Conservation (phyloP, 1,140 invertebrate genomes). For the Drosophila persimilis region DNA sequence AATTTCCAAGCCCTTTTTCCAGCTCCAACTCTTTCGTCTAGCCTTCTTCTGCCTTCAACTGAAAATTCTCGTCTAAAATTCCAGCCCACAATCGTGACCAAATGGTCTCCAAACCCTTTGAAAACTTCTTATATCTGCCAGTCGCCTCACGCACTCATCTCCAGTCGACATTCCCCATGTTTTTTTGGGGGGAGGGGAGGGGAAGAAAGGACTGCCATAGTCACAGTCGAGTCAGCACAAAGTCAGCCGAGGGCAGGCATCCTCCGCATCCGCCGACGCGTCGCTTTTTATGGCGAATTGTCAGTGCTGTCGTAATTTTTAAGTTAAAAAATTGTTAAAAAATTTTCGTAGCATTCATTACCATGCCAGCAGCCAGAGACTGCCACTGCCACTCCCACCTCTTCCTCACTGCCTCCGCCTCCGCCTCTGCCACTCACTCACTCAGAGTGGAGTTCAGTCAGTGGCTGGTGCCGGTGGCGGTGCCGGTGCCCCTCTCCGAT, state of each 20-base stretch:
- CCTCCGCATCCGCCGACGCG: slow-evolving; percentile 17
- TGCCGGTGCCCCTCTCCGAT: slow-evolving; percentile 32
- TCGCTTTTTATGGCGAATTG: slow-evolving; percentile 73
- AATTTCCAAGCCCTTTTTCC: background rate
- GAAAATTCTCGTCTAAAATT: no score
- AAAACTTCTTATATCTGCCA: background rate
- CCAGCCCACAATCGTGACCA: no score
- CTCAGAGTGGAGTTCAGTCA: background rate
- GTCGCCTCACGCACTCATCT: slow-evolving; percentile 24
- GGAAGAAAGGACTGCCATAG: background rate
- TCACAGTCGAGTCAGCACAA: slow-evolving; percentile 56
- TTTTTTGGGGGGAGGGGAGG: slow-evolving; percentile 3
- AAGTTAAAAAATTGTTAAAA: slow-evolving; percentile 79
- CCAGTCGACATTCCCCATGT: slow-evolving; percentile 8
- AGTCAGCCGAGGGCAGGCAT: slow-evolving; percentile 47
- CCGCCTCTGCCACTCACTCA: slow-evolving; percentile 48
- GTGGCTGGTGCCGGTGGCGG: slow-evolving; percentile 1
- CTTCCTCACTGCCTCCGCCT: background rate
- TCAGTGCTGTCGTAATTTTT: slow-evolving; percentile 78
- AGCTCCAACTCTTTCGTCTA: no score
- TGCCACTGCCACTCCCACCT: background rate
- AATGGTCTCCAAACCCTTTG: background rate
- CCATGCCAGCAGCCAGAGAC: slow-evolving; percentile 28
- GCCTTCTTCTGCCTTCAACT: no score
- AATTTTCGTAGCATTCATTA: slow-evolving; percentile 79